Evolutionary conservation across 2,888 invertebrate species (phyloP), one percentile per base, ranked within the genome.

Genomic region (Mythimna albipuncta): DNA sequence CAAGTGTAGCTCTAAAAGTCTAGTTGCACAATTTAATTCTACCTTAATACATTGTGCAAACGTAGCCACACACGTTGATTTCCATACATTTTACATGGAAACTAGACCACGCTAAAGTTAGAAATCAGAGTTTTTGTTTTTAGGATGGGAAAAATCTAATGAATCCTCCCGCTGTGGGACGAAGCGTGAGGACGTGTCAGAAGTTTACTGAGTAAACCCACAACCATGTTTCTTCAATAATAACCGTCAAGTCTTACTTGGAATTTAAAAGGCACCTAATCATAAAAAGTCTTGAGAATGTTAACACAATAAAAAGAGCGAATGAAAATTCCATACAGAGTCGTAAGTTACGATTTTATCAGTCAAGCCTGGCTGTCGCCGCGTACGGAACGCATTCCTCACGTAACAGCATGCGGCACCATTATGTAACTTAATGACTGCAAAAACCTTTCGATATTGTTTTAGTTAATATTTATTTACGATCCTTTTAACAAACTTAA

Each of bases 261-360:
- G 50, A 79, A 65, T 72, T 52, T 41, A 55, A 63, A 64, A 64
- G 32, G 32, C 32, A 50, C 57, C 11, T 57, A 64, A 21, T 54
- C 67, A 41, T 64, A 64, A 57, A 64, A 50, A 38, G 47, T 61
- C 44, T 64, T 38, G 6, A 6, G 58, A 81, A 81, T 76, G 50
- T 61, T 16, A 61, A 65, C 47, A 68, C 65, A 63, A 65, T 77
- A 70, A 71, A 68, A 79, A 65, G 21, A 80, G 47, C 26, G 50
- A 69, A 75, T 41, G 21, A 65, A 58, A 62, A 68, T 76, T 68
- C 62, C 58, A 38, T 63, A 65, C 32, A 41, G 21, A 68, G 65
- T 71, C 65, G 67, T 82, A 81, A 68, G 47, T 72, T 72, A 65
- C 55, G 65, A 78, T 81, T 59, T 78, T 78, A 81, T 79, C 76